Base-by-base conservation (phyloP, 2,888 invertebrate species). In the Papilio demoleus region DNA sequence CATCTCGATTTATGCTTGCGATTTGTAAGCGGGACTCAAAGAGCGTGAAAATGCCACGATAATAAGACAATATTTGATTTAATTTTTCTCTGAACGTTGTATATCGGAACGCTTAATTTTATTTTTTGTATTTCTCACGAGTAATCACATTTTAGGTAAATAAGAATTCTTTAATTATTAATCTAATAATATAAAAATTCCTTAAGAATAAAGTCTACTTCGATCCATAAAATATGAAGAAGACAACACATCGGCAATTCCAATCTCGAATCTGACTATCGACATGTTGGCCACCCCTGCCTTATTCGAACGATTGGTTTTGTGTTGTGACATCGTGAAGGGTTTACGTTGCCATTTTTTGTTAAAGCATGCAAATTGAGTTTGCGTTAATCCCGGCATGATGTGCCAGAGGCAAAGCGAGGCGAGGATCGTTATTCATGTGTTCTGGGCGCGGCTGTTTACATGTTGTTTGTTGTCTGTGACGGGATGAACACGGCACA, bases 401-500 rank as follows among this genome's bases (percentile, higher is more conserved):
- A 78, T 78, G 77, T 83, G 88, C 86, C 85, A 74, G 81, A 82
- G 83, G 86, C 85, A 82, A 79, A 76, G 75, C 78, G 79, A 73
- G 70, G 74, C 72, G 81, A 77, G 82, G 82, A 83, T 87, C 83
- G 87, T 87, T 90, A 91, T 91, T 90, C 90, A 91, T 90, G 84
- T 79, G 81, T 77, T 77, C 76, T 75, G 78, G 75, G 77, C 77
- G 88, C 90, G 91, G 73, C 77, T 91, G 90, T 91, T 92, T 90
- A 87, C 88, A 90, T 88, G 89, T 90, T 87, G 83, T 79, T 86
- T 84, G 82, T 88, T 88, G 88, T 88, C 81, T 82, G 82, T 81
- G 80, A 81, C 82, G 79, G 81, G 80, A 84, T 82, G 82, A 83
- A 81, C 82, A 80, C 81, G 78, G 76, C 78, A 88, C 85, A 85